Percentiles rank a stretch among this genome's conserved stretches.
Conservation (phyloP, 2,113 vertebrate species). For the Leuciscus idus region DNA sequence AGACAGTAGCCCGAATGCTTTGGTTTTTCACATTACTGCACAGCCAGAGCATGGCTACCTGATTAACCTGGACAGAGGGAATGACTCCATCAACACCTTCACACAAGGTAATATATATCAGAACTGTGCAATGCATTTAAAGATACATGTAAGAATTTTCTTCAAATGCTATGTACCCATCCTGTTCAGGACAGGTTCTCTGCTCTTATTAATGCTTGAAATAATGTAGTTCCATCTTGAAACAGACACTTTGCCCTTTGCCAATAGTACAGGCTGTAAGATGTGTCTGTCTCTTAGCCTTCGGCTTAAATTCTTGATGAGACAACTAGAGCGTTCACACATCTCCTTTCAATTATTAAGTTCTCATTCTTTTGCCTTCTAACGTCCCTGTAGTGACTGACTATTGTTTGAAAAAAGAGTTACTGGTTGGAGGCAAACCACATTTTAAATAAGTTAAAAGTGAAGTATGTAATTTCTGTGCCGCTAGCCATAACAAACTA, state of each 20-base stretch:
- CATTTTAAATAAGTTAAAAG: neutral
- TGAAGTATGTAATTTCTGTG: neutral
- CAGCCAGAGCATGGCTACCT: conserved; percentile 86
- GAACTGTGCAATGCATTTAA: neutral
- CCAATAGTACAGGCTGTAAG: conserved; percentile 12
- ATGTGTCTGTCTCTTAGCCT: conserved; percentile 44
- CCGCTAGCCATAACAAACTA: neutral
- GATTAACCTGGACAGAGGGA: conserved; percentile 84
- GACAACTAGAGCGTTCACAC: conserved; percentile 45
- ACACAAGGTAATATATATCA: conserved; percentile 85
- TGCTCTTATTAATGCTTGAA: conserved; percentile 14
- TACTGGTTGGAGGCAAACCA: neutral
- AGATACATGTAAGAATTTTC: neutral
- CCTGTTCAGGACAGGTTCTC: conserved; percentile 5
- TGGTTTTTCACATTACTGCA: conserved; percentile 81
- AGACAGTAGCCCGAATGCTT: conserved; percentile 79
- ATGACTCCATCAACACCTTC: conserved; percentile 86
- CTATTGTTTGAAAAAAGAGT: neutral
- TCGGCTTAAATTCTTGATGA: conserved; percentile 42
- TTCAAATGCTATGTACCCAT: neutral
- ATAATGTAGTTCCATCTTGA: conserved; percentile 3
- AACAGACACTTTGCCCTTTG: conserved; percentile 42
- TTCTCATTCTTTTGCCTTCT: conserved; percentile 42
- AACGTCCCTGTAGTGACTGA: neutral
- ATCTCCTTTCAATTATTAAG: conserved; percentile 49